Conservation (phyloP, 2,113 vertebrate species). For the Takifugu flavidus region DNA sequence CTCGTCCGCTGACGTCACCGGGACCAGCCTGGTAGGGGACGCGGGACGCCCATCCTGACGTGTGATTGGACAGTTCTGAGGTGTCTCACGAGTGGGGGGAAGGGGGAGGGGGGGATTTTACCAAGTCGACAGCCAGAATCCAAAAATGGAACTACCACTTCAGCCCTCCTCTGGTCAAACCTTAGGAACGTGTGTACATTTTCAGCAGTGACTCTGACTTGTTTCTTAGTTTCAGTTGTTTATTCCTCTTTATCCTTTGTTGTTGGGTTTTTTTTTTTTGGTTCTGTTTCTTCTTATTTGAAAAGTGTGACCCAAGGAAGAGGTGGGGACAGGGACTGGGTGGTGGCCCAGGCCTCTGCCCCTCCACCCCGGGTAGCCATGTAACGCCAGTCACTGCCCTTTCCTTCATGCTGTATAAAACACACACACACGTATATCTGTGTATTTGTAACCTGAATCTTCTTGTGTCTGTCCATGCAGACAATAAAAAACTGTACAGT, state of each 20-base stretch:
- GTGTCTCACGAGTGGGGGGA: constrained; percentile 56
- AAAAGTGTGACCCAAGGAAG: constrained; percentile 72
- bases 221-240: constrained; percentile 75
- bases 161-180: constrained; percentile 73
- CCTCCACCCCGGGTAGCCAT: constrained; percentile 70
- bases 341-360: constrained; percentile 64
- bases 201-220: constrained; percentile 79
- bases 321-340: constrained; percentile 66
- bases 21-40: constrained; percentile 39
- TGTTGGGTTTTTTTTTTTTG: constrained; percentile 17
- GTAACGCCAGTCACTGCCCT: constrained; percentile 82
- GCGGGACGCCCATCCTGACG: constrained; percentile 44
- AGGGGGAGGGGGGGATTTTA: constrained; percentile 65
- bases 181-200: constrained; percentile 82
- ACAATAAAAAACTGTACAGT: constrained; percentile 91
- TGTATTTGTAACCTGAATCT: constrained; percentile 87
- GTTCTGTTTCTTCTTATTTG: constrained; percentile 66
- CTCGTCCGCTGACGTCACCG: constrained; percentile 36
- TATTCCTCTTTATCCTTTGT: constrained; percentile 64
- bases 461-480: constrained; percentile 83
- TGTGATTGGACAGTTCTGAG: constrained; percentile 74
- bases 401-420: constrained; percentile 83
- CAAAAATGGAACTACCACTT: constrained; percentile 75
- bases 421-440: constrained; percentile 79
- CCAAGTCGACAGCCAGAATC: constrained; percentile 64